A percentile compares a stretch with the other conserved stretches of the same genome.
Conservation (phyloP, 2,113 vertebrate species). For the Syngnathus scovelli region DNA sequence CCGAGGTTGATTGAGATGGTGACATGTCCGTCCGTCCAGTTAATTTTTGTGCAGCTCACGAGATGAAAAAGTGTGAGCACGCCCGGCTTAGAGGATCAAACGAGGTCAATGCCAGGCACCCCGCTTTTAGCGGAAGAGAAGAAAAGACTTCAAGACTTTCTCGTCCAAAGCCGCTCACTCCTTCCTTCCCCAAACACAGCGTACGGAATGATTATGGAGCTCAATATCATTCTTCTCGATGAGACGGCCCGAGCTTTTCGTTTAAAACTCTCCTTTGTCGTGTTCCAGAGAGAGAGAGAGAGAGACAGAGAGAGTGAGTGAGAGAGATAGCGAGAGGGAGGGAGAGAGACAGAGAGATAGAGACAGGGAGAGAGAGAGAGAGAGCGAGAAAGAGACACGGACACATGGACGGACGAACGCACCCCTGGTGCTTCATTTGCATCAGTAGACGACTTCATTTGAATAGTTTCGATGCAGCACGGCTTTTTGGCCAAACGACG, state of each 20-base stretch:
- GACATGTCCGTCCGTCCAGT: no score
- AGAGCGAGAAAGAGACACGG: slow-evolving; percentile 1
- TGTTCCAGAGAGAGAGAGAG: slow-evolving; percentile 5
- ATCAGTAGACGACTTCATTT: slow-evolving; percentile 66
- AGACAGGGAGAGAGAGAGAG: no score
- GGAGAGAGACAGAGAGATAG: no score
- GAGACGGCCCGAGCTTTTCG: slow-evolving; percentile 39
- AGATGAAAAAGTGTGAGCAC: no score
- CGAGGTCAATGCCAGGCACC: background rate
- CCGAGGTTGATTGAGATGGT: no score
- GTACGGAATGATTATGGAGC: background rate
- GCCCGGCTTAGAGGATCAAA: slow-evolving; percentile 1
- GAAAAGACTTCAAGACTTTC: background rate
- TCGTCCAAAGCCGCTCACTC: slow-evolving; percentile 4
- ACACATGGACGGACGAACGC: slow-evolving; percentile 27
- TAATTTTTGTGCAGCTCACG: no score
- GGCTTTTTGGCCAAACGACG: slow-evolving; percentile 61
- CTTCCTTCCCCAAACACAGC: slow-evolving; percentile 10
- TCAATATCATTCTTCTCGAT: slow-evolving; percentile 33
- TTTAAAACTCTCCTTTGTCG: slow-evolving; percentile 21
- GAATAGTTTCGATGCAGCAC: slow-evolving; percentile 70
- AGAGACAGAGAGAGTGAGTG: no score
- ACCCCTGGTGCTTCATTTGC: slow-evolving; percentile 62
- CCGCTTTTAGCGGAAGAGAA: background rate
- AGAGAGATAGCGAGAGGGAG: no score